Conservation (phyloP, 1,140 invertebrate species). For the Epicauta chinensis region DNA sequence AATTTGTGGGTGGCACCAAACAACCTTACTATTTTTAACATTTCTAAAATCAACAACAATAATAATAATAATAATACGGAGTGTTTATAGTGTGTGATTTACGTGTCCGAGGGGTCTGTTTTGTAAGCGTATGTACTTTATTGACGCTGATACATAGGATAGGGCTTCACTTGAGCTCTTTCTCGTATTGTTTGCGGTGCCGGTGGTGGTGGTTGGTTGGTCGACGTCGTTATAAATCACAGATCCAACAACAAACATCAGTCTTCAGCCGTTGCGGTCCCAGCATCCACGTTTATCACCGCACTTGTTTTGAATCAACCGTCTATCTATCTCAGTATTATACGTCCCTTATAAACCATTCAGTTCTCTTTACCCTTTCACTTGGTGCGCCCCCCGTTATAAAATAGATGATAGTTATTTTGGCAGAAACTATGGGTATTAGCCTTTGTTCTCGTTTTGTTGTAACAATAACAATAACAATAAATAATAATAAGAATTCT, state of each 20-base stretch:
- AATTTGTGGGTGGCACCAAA: no score
- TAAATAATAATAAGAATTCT: no score
- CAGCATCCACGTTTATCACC: conserved; percentile 37
- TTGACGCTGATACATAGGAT: conserved; percentile 10
- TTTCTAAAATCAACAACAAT: no score
- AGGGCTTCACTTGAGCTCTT: conserved; percentile 10
- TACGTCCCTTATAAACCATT: neutral
- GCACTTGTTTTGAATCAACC: conserved; percentile 37
- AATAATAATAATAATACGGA: no score
- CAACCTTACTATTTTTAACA: no score
- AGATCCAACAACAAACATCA: conserved; percentile 39
- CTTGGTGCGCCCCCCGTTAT: no score
- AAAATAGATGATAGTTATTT: no score
- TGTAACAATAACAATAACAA: neutral
- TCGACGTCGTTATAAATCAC: conserved; percentile 32
- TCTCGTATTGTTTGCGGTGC: neutral
- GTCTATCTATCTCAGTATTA: conserved; percentile 33
- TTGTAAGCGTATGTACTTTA: conserved; percentile 15
- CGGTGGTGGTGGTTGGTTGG: neutral
- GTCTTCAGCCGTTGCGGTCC: conserved; percentile 33
- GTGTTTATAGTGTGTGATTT: conserved; percentile 14
- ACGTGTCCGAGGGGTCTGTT: conserved; percentile 6
- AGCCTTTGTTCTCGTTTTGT: neutral
- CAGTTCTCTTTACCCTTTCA: neutral
- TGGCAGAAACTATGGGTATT: conserved; percentile 1